Conservation (phyloP, 2,113 vertebrate genomes). For the Globicephala melas region DNA sequence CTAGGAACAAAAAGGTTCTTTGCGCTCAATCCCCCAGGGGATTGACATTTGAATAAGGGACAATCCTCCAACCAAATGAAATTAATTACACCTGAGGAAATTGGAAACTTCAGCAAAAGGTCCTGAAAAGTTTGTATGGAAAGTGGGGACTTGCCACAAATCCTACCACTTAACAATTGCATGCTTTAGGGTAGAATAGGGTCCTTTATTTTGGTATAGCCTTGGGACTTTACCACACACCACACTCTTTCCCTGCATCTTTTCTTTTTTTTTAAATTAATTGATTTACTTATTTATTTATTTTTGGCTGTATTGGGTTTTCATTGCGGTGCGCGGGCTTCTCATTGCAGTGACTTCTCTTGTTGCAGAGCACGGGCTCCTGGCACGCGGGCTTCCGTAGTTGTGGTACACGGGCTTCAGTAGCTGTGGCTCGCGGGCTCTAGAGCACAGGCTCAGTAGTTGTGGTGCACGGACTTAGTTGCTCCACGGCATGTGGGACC, state of each 20-base stretch:
- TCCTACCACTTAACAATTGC: background rate
- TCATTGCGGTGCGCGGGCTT: too few relatives aligned
- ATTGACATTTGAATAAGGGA: conserved; percentile 8
- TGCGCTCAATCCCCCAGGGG: background rate
- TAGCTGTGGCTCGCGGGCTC: too few relatives aligned
- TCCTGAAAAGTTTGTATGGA: background rate
- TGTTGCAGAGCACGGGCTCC: too few relatives aligned
- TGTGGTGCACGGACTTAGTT: too few relatives aligned
- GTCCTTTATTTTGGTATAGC: background rate
- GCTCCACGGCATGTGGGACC: too few relatives aligned
- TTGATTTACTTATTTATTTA: too few relatives aligned
- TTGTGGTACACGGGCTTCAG: too few relatives aligned
- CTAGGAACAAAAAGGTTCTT: background rate
- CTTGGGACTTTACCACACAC: background rate
- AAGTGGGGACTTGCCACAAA: background rate
- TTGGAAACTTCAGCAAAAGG: background rate
- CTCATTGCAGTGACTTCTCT: too few relatives aligned
- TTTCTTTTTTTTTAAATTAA: background rate
- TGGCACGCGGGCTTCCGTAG: too few relatives aligned
- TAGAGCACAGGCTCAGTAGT: too few relatives aligned
- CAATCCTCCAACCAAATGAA: background rate
- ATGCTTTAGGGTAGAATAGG: background rate
- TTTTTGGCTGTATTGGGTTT: too few relatives aligned
- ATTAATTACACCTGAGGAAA: background rate
- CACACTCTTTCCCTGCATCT: background rate